phyloP scores from a whole-genome alignment of 1,140 invertebrate genomes.

The Rhyzopertha dominica region DNA sequence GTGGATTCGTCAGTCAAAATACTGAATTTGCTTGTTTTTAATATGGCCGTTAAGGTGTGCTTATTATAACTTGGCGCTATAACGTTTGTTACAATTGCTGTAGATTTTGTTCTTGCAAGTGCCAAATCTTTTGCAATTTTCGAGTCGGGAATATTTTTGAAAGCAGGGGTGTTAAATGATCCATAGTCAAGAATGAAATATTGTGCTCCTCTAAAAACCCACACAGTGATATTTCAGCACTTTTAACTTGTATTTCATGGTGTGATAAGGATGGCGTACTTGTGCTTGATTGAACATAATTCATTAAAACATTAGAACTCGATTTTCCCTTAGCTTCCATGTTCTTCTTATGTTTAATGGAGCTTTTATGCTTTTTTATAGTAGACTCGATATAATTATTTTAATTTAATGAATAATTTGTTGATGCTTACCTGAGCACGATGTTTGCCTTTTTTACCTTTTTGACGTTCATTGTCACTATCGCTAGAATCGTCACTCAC shows the following conservation, averaged over 20 bases:
- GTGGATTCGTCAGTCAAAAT: conserved; percentile 45
- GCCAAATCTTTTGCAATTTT: conserved; percentile 10
- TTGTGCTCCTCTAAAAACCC: conserved; percentile 17
- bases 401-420: conserved; percentile 6
- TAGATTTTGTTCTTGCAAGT: conserved; percentile 35
- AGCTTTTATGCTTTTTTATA: conserved; percentile 11
- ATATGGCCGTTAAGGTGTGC: conserved; percentile 29
- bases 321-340: neutral
- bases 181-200: conserved; percentile 12
- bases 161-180: conserved; percentile 10
- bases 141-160: conserved; percentile 6
- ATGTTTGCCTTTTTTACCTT: no score
- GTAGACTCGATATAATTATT: no score
- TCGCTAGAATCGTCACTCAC: no score
- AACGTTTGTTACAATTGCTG: conserved; percentile 38
- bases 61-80: conserved; percentile 33
- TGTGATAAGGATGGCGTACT: neutral
- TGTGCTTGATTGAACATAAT: conserved; percentile 8
- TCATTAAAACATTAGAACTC: conserved; percentile 1
- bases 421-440: neutral
- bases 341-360: conserved; percentile 6
- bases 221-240: conserved; percentile 12
- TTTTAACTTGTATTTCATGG: neutral
- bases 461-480: no score
- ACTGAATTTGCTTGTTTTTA: conserved; percentile 38